Percentiles rank a stretch among this genome's conserved stretches.
phyloP scores from a whole-genome alignment of 2,797 vertebrate species.

The Halcyon leucocephala region DNA sequence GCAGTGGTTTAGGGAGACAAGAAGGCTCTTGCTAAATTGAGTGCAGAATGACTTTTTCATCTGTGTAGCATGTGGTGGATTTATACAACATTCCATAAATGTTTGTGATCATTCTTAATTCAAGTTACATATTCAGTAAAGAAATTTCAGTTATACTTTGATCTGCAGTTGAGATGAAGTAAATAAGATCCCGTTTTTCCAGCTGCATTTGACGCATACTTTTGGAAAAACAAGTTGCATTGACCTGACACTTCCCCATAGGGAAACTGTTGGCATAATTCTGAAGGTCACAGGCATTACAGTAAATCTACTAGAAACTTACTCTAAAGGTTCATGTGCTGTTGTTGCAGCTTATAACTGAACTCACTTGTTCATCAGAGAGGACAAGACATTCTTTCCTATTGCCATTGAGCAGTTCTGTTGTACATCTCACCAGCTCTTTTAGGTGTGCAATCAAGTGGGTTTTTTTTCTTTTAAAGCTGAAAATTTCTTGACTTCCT shows the following conservation, averaged over 20 bases:
- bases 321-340: slow-evolving; percentile 58
- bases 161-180: neutral
- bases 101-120: neutral
- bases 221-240: slow-evolving; percentile 24
- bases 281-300: slow-evolving; percentile 69
- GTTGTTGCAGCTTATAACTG: neutral
- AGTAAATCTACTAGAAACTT: slow-evolving; percentile 58
- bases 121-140: neutral
- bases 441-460: neutral
- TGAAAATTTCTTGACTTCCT: neutral
- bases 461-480: neutral
- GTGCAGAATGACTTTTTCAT: slow-evolving; percentile 15
- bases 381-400: neutral
- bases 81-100: neutral
- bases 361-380: neutral
- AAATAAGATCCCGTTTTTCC: slow-evolving; percentile 45
- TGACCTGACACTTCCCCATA: slow-evolving; percentile 53
- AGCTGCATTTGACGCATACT: slow-evolving; percentile 12
- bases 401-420: neutral
- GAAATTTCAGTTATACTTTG: neutral
- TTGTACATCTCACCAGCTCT: neutral
- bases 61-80: neutral
- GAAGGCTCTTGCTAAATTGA: slow-evolving; percentile 29
- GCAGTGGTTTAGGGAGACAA: slow-evolving; percentile 20
- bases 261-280: slow-evolving; percentile 60